Evolutionary conservation across 2,888 invertebrate species (phyloP).

Genomic region (Scaptodrosophila latifasciaeformis): DNA sequence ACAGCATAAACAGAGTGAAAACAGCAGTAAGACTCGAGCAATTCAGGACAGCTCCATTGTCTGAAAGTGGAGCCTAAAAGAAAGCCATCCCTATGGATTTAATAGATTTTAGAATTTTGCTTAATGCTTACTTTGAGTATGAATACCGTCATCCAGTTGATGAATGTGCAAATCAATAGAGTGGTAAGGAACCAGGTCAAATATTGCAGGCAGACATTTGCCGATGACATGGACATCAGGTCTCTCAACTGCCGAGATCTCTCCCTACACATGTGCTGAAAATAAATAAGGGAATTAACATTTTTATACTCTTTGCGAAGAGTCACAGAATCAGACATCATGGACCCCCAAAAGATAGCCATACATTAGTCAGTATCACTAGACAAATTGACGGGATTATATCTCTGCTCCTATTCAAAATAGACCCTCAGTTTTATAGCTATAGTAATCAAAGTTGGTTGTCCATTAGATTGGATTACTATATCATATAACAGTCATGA

Average conservation of each 20-base stretch:
- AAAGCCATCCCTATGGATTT: background rate
- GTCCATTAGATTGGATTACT: background rate
- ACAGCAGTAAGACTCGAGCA: slow-evolving; percentile 77
- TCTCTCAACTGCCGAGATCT: slow-evolving; percentile 11
- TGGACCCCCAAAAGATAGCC: no score
- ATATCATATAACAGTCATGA: no score
- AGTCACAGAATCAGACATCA: no score
- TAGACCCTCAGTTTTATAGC: background rate
- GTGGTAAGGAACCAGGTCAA: slow-evolving; percentile 13
- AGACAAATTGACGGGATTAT: no score
- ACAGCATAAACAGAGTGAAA: slow-evolving; percentile 82
- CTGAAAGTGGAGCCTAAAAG: slow-evolving; percentile 11
- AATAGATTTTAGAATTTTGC: background rate
- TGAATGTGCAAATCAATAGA: background rate
- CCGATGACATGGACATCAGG: slow-evolving; percentile 19
- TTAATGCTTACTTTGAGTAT: slow-evolving; percentile 13
- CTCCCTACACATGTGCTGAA: slow-evolving; percentile 14
- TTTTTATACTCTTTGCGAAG: background rate
- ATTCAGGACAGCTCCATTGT: slow-evolving; percentile 15
- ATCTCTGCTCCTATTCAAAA: background rate
- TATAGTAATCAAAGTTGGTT: background rate
- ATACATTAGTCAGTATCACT: no score
- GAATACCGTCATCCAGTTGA: slow-evolving; percentile 10
- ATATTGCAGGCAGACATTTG: slow-evolving; percentile 10
- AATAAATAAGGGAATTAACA: background rate